These are phyloP conservation scores for Aphelocoma californica DNA, from an alignment of 2,797 vertebrate genomes.

Conservation along the genomic window DNA sequence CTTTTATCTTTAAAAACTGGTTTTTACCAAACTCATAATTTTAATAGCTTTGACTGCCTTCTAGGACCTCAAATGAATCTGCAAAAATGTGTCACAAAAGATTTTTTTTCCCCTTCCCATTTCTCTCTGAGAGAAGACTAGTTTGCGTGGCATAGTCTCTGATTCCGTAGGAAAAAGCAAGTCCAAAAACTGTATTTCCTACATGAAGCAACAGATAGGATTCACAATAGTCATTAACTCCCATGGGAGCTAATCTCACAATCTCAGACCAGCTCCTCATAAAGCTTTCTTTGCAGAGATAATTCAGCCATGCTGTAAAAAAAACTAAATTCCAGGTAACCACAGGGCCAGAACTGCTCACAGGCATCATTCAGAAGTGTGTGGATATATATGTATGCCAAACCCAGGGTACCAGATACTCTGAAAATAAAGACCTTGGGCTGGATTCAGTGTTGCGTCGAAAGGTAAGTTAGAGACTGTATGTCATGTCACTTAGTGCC, in stretches of 20 bases:
- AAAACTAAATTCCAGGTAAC: background rate
- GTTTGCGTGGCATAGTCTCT: background rate
- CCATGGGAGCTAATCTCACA: background rate
- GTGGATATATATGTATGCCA: background rate
- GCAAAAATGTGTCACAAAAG: background rate
- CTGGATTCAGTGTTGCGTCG: background rate
- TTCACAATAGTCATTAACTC: background rate
- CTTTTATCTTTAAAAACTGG: background rate
- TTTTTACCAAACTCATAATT: background rate
- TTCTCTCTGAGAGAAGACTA: background rate
- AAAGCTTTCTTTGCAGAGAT: background rate
- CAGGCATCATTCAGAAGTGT: background rate
- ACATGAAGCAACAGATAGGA: background rate
- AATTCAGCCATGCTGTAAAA: background rate
- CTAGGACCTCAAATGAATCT: background rate
- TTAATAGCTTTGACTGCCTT: background rate
- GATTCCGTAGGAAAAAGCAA: background rate
- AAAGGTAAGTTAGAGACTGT: background rate
- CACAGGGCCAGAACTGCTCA: background rate
- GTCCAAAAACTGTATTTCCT: background rate
- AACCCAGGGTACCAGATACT: background rate
- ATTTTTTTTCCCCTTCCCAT: background rate
- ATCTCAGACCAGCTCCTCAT: background rate
- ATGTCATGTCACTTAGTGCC: background rate
- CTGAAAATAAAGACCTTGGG: background rate